Evolutionary conservation across 2,888 invertebrate species (phyloP), one percentile per base, ranked within the genome.

Genomic region (Amphimallon solstitiale): DNA sequence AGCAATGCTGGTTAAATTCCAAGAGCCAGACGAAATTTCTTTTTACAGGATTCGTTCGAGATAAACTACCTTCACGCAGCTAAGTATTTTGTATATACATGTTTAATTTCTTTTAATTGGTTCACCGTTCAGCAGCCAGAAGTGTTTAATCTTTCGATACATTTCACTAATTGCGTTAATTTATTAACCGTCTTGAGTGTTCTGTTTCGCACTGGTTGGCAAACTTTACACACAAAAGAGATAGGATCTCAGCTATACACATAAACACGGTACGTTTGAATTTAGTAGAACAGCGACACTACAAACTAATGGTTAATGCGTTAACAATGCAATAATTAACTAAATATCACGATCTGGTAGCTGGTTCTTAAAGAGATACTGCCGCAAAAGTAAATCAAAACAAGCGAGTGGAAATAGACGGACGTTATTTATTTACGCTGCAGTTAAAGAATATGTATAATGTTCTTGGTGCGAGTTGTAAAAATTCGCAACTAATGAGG

Each of bases 91-190:
- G 21, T 40, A 21, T 21, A 40, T 40, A 23, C 43, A 38, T 29
- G 29, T n/a, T 23, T 59, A 45, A 38, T 23, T 23, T 43, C 56
- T 43, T 43, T 59, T 59, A 59, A 59, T 43, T 59, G 56, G 56
- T 43, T 59, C 43, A 10, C 29, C 29, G 40, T 45, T 43, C 56
- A 34, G 29, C 23, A 59, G 34, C 56, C 56, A 59, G 43, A 59
- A 43, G 56, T 59, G 56, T 59, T 59, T 43, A 59, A 65, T 65
- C 64, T 59, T 48, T 38, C 48, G 38, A 59, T 65, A 65, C 59
- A 65, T 65, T 65, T 65, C 59, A 48, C 59, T 65, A 65, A 65
- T 65, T 65, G 64, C 38, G 56, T 65, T 56, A 65, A 65, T 65
- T 65, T 65, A 65, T 56, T 59, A 59, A 43, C 40, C 23, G 23